These are phyloP conservation scores for Hydrolagus affinis DNA, from an alignment of 2,113 vertebrate genomes.

Conservation along the genomic window DNA sequence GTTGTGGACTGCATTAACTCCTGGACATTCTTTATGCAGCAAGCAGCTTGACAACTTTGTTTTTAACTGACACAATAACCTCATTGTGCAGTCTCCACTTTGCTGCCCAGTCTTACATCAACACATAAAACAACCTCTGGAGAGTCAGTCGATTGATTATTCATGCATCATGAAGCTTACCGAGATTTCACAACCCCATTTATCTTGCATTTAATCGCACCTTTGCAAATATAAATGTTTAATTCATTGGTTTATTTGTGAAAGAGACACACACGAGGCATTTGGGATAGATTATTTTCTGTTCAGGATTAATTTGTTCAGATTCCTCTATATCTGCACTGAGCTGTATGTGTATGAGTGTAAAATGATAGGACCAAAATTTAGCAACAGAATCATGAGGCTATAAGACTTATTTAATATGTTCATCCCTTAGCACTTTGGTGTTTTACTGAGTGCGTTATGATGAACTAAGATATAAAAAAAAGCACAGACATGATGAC, in stretches of 20 bases:
- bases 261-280: not conserved
- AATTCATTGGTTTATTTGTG: not conserved
- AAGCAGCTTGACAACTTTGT: no score
- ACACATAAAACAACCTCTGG: no score
- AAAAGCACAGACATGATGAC: not conserved
- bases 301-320: not conserved
- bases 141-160: no score
- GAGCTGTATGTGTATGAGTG: not conserved
- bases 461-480: not conserved
- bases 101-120: no score
- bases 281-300: not conserved
- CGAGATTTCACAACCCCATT: no score
- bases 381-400: not conserved
- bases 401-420: not conserved
- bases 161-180: no score
- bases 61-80: no score
- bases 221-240: slow-evolving; percentile 5
- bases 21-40: no score
- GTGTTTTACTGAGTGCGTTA: not conserved
- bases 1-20: no score
- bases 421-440: not conserved
- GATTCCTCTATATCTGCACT: no score
- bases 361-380: not conserved
- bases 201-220: not conserved
- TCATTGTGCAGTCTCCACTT: no score